Evolutionary conservation across 2,113 vertebrate genomes (phyloP).

Genomic region (Channa argus): DNA sequence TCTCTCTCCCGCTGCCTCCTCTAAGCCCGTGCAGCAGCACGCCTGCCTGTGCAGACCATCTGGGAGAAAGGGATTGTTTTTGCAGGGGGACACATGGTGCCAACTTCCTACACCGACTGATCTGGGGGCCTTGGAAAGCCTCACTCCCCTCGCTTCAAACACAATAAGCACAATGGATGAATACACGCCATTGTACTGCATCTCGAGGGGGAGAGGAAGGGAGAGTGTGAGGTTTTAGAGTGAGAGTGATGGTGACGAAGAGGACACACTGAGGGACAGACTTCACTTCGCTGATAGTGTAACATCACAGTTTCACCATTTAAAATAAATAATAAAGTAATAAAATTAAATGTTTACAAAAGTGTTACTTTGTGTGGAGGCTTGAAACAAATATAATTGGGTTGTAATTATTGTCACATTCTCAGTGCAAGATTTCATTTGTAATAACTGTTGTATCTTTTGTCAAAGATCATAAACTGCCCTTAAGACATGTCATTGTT

Average conservation of each 20-base stretch:
- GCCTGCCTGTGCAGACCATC: slow-evolving; percentile 44
- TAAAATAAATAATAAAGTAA: too few relatives aligned
- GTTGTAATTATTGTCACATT: too few relatives aligned
- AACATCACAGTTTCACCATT: too few relatives aligned
- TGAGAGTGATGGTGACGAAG: slow-evolving; percentile 4
- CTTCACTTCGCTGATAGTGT: background rate
- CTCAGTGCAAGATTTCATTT: too few relatives aligned
- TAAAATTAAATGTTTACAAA: too few relatives aligned
- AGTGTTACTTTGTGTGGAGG: too few relatives aligned
- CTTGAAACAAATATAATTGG: too few relatives aligned
- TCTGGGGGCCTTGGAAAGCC: slow-evolving; percentile 49
- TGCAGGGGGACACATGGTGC: slow-evolving; percentile 28
- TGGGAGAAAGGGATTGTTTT: slow-evolving; percentile 57
- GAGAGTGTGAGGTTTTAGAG: background rate
- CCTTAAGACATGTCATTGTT: too few relatives aligned
- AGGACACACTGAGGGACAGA: background rate
- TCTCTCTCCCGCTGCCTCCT: slow-evolving; percentile 4
- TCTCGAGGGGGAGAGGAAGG: accelerated
- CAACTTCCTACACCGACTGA: slow-evolving; percentile 50
- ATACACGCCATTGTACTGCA: slow-evolving; percentile 36
- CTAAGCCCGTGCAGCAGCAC: slow-evolving; percentile 46
- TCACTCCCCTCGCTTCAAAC: slow-evolving; percentile 38
- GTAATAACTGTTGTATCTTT: too few relatives aligned
- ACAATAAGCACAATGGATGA: slow-evolving; percentile 49
- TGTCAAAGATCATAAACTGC: too few relatives aligned